A percentile compares a stretch with the other conserved stretches of the same genome.
Evolutionary conservation across 2,888 invertebrate genomes (phyloP).

Genomic region (Rotaria macrura): DNA sequence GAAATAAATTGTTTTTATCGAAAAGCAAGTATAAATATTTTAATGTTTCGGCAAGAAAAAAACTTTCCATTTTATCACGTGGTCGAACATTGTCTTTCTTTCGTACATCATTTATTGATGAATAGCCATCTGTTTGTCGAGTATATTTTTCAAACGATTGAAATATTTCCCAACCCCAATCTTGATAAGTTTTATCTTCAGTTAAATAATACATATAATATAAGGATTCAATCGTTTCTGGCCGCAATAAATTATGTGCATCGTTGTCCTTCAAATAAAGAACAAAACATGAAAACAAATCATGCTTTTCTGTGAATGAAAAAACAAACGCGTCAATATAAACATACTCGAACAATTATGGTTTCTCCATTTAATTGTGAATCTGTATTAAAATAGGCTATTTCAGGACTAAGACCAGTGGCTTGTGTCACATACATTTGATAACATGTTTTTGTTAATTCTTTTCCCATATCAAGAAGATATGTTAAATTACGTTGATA

Average conservation of each 20-base stretch:
- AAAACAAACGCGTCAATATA: not conserved
- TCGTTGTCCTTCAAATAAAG: conserved; percentile 17
- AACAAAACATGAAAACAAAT: not conserved
- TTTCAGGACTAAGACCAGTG: conserved; percentile 77
- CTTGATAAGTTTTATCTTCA: conserved; percentile 84
- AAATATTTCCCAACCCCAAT: conserved; percentile 98
- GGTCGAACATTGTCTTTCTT: conserved; percentile 63
- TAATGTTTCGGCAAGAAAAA: conserved; percentile 92
- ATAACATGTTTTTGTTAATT: conserved; percentile 90
- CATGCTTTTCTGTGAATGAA: not conserved
- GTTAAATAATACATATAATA: conserved; percentile 92
- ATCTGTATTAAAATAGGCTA: conserved; percentile 60
- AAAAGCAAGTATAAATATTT: conserved; percentile 95
- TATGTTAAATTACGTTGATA: not conserved
- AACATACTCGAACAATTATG: not conserved
- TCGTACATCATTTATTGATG: conserved; percentile 77
- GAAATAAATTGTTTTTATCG: conserved; percentile 58
- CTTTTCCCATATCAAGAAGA: conserved; percentile 57
- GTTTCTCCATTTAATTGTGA: conserved; percentile 13
- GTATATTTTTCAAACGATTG: conserved; percentile 85
- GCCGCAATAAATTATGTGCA: conserved; percentile 73
- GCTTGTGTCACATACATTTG: conserved; percentile 67
- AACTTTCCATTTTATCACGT: conserved; percentile 95
- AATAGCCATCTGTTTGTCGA: conserved; percentile 72
- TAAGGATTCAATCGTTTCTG: conserved; percentile 90